Evolutionary conservation across 2,888 invertebrate genomes (phyloP).

Genomic region (Hypsopygia costalis): DNA sequence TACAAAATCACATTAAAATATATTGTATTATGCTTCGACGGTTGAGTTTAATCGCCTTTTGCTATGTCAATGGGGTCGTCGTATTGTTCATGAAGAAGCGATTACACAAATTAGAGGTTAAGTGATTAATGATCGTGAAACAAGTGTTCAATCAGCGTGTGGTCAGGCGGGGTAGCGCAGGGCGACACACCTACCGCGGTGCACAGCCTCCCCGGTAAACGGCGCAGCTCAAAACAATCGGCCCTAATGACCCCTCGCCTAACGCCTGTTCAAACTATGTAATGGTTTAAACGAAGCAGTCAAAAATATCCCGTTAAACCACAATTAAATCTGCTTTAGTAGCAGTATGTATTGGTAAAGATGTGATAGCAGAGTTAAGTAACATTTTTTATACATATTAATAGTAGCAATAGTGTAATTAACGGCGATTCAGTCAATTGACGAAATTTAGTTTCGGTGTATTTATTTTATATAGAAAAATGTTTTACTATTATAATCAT

Average conservation of each 20-base stretch:
- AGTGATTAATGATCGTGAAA: slow-evolving; percentile 51
- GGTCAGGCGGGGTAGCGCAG: slow-evolving; percentile 44
- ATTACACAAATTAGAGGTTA: slow-evolving; percentile 28
- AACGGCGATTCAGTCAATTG: too few species aligned
- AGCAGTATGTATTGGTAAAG: too few species aligned
- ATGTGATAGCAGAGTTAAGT: too few species aligned
- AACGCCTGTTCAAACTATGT: background rate
- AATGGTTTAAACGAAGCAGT: background rate
- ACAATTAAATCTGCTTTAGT: too few species aligned
- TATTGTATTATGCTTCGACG: too few species aligned
- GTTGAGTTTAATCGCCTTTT: too few species aligned
- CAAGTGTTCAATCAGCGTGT: slow-evolving; percentile 71
- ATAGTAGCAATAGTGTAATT: too few species aligned
- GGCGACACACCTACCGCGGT: slow-evolving; percentile 12
- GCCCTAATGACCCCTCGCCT: slow-evolving; percentile 51
- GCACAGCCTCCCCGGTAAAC: slow-evolving; percentile 4
- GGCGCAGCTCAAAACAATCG: slow-evolving; percentile 52
- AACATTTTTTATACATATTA: too few species aligned
- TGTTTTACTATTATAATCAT: too few species aligned
- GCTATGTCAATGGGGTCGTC: background rate
- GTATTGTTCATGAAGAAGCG: slow-evolving; percentile 10
- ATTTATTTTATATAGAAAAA: too few species aligned
- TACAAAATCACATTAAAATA: too few species aligned
- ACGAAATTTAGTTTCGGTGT: too few species aligned
- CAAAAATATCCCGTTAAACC: background rate